phyloP scores from a whole-genome alignment of 2,888 invertebrate species.

The Tenthredo distinguenda region DNA sequence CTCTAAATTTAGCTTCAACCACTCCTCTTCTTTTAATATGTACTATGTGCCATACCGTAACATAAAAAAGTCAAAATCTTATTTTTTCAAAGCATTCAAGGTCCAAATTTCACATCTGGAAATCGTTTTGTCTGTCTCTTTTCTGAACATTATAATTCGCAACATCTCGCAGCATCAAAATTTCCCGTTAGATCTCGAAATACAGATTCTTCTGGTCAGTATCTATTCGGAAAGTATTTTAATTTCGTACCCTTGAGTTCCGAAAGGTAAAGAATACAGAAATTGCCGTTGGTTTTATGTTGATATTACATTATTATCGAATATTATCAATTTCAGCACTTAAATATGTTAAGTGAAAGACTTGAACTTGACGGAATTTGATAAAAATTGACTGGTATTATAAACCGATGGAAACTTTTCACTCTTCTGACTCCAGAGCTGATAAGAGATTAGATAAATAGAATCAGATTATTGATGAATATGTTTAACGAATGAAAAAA shows the following conservation, averaged over 20 bases:
- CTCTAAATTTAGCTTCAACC: slow-evolving; percentile 2
- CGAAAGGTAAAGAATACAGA: background rate
- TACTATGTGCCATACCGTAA: background rate
- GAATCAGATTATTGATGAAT: background rate
- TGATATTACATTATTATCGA: background rate
- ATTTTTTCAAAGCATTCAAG: background rate
- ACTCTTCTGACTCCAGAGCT: background rate
- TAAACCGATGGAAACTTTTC: background rate
- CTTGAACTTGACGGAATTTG: background rate
- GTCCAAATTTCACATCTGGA: background rate
- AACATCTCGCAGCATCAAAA: background rate
- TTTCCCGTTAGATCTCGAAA: background rate
- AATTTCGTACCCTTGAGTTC: background rate
- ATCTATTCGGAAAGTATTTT: background rate
- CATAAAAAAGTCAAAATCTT: background rate
- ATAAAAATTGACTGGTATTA: background rate
- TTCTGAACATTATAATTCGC: background rate
- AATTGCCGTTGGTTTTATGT: background rate
- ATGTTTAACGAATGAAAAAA: background rate
- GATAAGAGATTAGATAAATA: background rate
- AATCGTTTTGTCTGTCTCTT: background rate
- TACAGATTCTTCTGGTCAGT: background rate
- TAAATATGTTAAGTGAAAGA: background rate
- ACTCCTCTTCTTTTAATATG: background rate
- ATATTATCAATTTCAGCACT: background rate